Conservation (phyloP, 2,113 vertebrate species). For the Recurvirostra avosetta region DNA sequence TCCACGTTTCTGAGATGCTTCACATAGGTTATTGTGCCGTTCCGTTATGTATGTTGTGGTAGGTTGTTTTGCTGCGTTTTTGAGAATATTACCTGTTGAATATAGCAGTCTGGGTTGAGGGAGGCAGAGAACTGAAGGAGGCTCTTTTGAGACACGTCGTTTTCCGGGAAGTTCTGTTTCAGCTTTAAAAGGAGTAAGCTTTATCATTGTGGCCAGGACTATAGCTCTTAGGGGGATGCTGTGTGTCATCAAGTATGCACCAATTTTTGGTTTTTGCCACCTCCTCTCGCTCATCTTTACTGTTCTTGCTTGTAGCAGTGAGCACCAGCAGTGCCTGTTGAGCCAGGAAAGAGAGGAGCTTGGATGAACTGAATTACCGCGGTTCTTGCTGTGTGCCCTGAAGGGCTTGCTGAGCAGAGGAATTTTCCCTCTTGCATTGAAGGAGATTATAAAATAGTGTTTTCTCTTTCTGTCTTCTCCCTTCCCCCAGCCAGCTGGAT, state of each 20-base stretch:
- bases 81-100: neutral
- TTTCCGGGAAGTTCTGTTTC: neutral
- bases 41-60: rapidly evolving
- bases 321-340: neutral
- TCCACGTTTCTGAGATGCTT: neutral
- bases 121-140: neutral
- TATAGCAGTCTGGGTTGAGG: neutral
- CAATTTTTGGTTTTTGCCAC: neutral
- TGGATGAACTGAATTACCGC: neutral
- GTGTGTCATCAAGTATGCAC: neutral
- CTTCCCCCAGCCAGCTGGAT: constrained; percentile 39
- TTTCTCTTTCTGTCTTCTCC: neutral
- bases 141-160: neutral
- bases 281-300: neutral
- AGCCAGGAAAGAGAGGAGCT: neutral
- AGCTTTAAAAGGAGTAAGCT: neutral
- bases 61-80: neutral
- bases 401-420: neutral
- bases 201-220: neutral
- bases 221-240: neutral
- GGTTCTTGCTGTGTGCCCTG: neutral
- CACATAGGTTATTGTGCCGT: neutral
- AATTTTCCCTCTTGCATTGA: neutral
- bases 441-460: neutral
- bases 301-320: neutral